phyloP scores from a whole-genome alignment of 2,113 vertebrate genomes.

The Gambusia holbrooki region DNA sequence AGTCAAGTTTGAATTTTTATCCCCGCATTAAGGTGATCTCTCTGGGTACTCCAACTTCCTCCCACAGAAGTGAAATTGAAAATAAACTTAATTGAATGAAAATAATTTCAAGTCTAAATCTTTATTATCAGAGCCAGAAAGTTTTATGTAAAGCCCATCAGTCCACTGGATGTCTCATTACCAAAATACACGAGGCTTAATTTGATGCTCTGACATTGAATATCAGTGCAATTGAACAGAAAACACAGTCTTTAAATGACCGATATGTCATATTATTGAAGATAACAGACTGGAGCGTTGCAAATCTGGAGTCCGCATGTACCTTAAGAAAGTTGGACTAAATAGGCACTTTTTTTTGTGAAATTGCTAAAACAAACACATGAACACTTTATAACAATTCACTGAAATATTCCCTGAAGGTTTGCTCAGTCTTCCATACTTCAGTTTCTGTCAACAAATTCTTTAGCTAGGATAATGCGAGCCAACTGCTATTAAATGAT shows the following conservation, averaged over 20 bases:
- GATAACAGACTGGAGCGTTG: background rate
- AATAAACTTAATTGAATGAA: too few relatives aligned
- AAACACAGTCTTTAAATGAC: background rate
- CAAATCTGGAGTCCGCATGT: background rate
- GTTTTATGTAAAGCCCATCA: too few relatives aligned
- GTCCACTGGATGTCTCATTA: too few relatives aligned
- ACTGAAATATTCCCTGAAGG: background rate
- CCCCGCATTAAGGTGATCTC: too few relatives aligned
- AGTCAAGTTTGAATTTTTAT: too few relatives aligned
- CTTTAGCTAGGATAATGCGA: background rate
- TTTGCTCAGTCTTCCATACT: background rate
- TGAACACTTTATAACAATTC: background rate
- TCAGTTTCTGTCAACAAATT: background rate
- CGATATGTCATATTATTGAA: background rate
- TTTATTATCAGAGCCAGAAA: too few relatives aligned
- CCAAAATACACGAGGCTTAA: too few relatives aligned
- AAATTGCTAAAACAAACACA: background rate
- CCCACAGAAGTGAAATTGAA: too few relatives aligned
- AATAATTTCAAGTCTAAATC: too few relatives aligned
- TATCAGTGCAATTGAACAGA: background rate
- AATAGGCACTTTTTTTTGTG: too few relatives aligned
- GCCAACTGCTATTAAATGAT: background rate
- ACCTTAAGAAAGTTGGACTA: background rate
- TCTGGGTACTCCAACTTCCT: too few relatives aligned
- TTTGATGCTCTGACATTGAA: too few relatives aligned